phyloP scores from a whole-genome alignment of 2,113 vertebrate species.

The Varanus komodoensis region DNA sequence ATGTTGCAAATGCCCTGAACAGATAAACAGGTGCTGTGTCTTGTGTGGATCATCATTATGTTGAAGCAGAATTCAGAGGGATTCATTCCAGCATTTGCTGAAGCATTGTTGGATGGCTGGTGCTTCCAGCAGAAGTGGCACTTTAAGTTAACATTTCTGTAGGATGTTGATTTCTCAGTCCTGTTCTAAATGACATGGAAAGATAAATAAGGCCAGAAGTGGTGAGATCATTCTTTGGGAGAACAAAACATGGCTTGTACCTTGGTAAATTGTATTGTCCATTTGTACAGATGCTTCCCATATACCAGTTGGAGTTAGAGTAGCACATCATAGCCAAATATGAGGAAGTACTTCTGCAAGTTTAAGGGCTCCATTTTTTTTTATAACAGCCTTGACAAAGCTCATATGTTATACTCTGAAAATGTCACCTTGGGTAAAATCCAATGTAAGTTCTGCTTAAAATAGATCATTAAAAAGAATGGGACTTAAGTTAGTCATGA shows the following conservation, averaged over 20 bases:
- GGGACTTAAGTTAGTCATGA: too few relatives aligned
- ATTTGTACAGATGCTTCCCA: neutral
- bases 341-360: neutral
- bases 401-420: neutral
- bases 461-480: too few relatives aligned
- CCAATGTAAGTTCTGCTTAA: too few relatives aligned
- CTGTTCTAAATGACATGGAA: neutral
- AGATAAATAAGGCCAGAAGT: neutral
- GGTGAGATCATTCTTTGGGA: conserved; percentile 3
- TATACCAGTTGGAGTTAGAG: neutral
- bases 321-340: neutral
- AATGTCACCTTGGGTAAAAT: neutral
- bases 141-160: neutral
- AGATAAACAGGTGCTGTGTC: neutral
- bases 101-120: neutral
- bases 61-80: neutral
- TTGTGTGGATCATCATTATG: neutral
- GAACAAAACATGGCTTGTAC: neutral
- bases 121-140: neutral
- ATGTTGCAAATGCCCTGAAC: neutral
- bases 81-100: neutral
- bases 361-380: neutral
- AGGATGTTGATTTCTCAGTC: neutral
- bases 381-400: neutral
- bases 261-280: neutral